Base-by-base conservation (phyloP, 2,888 invertebrate species). In the Aricia artaxerxes region DNA sequence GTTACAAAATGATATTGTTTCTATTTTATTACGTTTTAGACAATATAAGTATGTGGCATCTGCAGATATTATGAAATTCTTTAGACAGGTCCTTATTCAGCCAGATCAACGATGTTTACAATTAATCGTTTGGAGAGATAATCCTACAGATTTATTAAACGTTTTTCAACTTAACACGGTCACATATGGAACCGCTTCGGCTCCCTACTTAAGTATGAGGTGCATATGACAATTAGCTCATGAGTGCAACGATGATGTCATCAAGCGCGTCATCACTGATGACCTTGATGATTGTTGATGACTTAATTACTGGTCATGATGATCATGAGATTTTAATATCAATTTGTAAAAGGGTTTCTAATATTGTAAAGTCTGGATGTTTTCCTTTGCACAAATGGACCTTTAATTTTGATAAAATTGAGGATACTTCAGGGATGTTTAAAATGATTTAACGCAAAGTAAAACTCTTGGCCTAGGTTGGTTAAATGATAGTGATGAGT, bases 81-180 rank as follows among this genome's bases (percentile, higher is more conserved):
- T 83, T 78, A 72, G 88, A 0, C 77, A 77, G 57, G 77, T 77
- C 0, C 35, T 38, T 24, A 38, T 38, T 3, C 60, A 77, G 38
- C 9, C 53, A n/a, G 77, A 60, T 77, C 77, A 77, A 60, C 7
- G 77, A n/a, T 60, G 13, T 38, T 60, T 77, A 4, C 88, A 88
- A 80, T 77, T 84, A 60, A 87, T 88, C 5, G 75, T 88, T 1
- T 89, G 87, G 87, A 79, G 86, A 0, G 82, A 85, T 1, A 81
- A 83, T 72, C 78, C 82, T 0, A 53, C 79, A 0, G 81, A 85
- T 2, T 82, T 84, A 1, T 13, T 86, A 40, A 38, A 81, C 38
- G 79, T 84, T 4, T 87, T 84, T 77, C 83, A 76, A 16, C 69
- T 81, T 11, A 81, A 82, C 69, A 80, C 81, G 1, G 81, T 81